Base-by-base conservation (phyloP, 30 jellyfish, hydroid and myxozoan genomes). In the Cassiopea xamachana region DNA sequence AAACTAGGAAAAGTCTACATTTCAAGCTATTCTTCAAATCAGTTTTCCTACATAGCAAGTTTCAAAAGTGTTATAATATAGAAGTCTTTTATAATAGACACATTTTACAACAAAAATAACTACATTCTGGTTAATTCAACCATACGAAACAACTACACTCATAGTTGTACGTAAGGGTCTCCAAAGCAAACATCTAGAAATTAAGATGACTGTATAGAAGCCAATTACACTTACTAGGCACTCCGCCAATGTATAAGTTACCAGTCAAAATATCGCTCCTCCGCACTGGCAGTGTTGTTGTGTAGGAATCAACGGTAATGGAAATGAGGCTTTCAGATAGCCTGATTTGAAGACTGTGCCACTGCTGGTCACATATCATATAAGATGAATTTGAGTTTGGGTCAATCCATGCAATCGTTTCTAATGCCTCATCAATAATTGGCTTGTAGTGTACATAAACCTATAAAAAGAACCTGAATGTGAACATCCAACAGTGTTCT, bases 361-460 rank as follows among this genome's bases (percentile, higher is more conserved):
- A 95, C 62, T 92, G 95, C 60, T 92, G 99, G 79, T 95, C 96
- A 49, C 99, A 95, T 50, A 91, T 45, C 76, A 92, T 59, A 72
- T 82, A 90, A 4, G 97, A 87, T 0, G 73, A 81, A 46, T 91
- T 96, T 13, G 97, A 67, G 13, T 60, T 16, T 44, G 97, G 94
- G 84, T 95, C 98, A 4, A 39, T 75, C 99, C 99, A 95, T 64
- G 85, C 45, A 55, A 91, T 19, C 14, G 86, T 75, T 75, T 95
- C 96, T 17, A 94, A 93, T 48, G 90, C 47, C 69, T 73, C 80
- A 46, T 87, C 75, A 0, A 78, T 45, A 69, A 44, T 60, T 18
- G 99, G 96, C 72, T 95, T 95, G 89, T 95, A 95, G 27, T 92
- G 96, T 27, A 95, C 87, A 68, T 81, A 64, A 50, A 95, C 87